Base-by-base conservation (phyloP, 2,797 vertebrate species). In the Corythornis leucogaster region DNA sequence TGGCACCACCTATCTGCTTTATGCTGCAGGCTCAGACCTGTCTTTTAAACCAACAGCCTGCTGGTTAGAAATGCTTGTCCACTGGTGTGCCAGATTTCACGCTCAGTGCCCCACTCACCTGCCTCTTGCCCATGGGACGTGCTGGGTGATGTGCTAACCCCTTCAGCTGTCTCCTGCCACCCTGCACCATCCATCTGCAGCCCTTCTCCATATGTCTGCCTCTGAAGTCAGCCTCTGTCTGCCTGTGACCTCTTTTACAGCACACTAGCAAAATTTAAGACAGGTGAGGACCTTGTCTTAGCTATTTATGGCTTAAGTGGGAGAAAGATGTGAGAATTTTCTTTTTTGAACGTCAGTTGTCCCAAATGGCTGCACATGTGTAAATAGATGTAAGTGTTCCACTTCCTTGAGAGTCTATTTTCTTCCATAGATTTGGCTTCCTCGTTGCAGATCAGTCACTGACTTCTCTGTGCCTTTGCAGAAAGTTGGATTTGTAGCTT, bases 261-360 rank as follows among this genome's bases (percentile, higher is more conserved):
- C 2, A 1, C 28, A 7, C 85, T 70, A 80, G 64, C 58, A 89
- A 90, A 94, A 96, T 96, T 93, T 93, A 95, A 95, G 92, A 33
- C 89, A 93, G 95, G 90, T 94, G 96, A 96, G 69, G 94, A 95
- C 94, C 87, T 87, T 91, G 89, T 95, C 92, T 90, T 71, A 46
- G 90, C 71, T 94, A 94, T 96, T 96, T 97, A 93, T 69, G 87
- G 76, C 85, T 92, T 69, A 87, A 76, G 85, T 63, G 85, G 76
- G 77, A 90, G 84, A 83, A 92, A 94, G 91, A 91, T 64, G 63
- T 83, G 89, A 91, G 77, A 92, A 82, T 87, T 92, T 93, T 94
- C 68, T 75, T 92, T 84, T 87, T 46, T 79, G 53, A 95, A 90
- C 5, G 28, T 87, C 73, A 64, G 74, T 85, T 91, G 73, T 95